Evolutionary conservation across 1,140 invertebrate species (phyloP), one percentile per base, ranked within the genome.

Genomic region (Drosophila miranda): DNA sequence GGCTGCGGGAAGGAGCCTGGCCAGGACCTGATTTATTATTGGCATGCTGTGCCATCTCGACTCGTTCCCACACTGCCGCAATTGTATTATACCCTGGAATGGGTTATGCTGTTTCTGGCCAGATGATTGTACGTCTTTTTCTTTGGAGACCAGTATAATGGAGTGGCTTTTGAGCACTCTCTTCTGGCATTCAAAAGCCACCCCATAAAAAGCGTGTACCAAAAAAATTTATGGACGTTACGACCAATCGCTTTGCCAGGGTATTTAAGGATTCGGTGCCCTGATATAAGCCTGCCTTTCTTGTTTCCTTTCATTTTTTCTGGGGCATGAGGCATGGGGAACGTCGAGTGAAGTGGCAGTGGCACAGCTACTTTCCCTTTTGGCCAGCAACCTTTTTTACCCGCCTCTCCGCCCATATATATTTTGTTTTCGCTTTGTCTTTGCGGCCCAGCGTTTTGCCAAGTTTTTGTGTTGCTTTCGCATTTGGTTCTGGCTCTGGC

Each of bases 371-470:
- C 56, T 86, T 80, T 64, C 55, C 44, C 69, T 52, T 69, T 67
- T 70, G 57, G 58, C 59, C 41, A 48, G 46, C 13, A 81, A 82
- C 59, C 54, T 69, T 76, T 73, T 69, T 38, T 38, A 2, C n/a
- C n/a, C 21, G 26, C 34, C 34, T 30, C 68, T 56, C 54, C 42
- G 41, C 66, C 43, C 74, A 73, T 79, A 76, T 72, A 78, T 72
- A 79, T 84, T 84, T 84, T 62, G 67, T 61, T 75, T 83, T 83
- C 57, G 80, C 71, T 61, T 86, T 84, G 77, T 84, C 71, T 61
- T 80, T 68, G 43, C 16, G 34, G 45, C 11, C 30, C 55, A 53
- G 54, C 43, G 26, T 60, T 71, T 61, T 51, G 55, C 58, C 57
- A 67, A 73, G 44, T 46, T 78, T 63, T 56, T 69, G 70, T 54